Evolutionary conservation across 2,888 invertebrate genomes (phyloP), one percentile per base, ranked within the genome.

Genomic region (Unio pictorum): DNA sequence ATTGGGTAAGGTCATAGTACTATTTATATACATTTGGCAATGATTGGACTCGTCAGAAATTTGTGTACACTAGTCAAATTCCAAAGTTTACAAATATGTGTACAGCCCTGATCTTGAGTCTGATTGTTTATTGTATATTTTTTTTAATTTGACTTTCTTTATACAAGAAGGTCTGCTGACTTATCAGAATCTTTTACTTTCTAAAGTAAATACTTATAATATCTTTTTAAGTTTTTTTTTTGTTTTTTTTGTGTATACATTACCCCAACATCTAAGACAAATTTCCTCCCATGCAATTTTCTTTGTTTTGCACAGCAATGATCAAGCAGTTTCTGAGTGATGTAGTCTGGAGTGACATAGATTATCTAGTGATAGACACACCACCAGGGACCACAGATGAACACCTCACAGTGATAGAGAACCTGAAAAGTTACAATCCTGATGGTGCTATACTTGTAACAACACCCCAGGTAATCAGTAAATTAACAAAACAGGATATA

Each of bases 321-420:
- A 98, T 98, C 85, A 94, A 94, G 70, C 97, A 98, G 91, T 98
- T 98, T 91, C 91, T 98, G 57, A 94, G 95, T 79, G 97, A 98
- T 91, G 98, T 98, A 34, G 97, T 97, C 90, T 98, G 98, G 98
- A 96, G 96, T 11, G 93, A 93, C 30, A 90, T 98, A 76, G 97
- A 99, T 90, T 95, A 95, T 87, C 91, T 98, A 58, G 91, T 98
- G 30, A 93, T 98, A 68, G 98, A 98, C 87, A 98, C 98, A 3
- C 98, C 98, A 0, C 98, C 98, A 59, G 98, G 96, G 1, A 98
- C 91, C 15, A 97, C 97, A 0, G 98, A 98, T 91, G 98, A 99
- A 91, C 98, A 98, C 91, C 92, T 98, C 54, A 95, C 97, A 0
- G 93, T 95, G 0, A 93, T 95, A 2, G 94, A 94, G 75, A 95